A percentile compares a stretch with the other conserved stretches of the same genome.
Conservation (phyloP, 2,797 vertebrate species). For the Enteromius afrohamiltoni region DNA sequence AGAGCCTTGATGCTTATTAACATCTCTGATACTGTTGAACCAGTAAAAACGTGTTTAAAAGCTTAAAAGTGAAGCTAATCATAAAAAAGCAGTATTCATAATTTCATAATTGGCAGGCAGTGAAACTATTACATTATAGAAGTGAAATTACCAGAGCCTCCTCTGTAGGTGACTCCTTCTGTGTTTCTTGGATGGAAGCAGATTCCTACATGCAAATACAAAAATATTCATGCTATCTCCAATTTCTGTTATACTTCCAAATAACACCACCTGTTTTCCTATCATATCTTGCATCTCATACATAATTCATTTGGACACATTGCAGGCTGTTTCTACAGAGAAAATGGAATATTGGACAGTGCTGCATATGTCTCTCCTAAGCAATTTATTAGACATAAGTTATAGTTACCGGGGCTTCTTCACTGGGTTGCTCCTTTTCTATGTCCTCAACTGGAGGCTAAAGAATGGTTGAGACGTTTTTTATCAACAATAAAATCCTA, state of each 20-base stretch:
- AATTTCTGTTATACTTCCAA: conserved; percentile 29
- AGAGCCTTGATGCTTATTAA: background rate
- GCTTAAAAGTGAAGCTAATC: background rate
- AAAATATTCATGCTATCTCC: conserved; percentile 15
- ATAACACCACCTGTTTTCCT: conserved; percentile 3
- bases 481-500: conserved; percentile 20
- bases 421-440: conserved; percentile 57
- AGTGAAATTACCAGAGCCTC: conserved; percentile 64
- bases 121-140: background rate
- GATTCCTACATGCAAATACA: conserved; percentile 54
- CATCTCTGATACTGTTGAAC: background rate
- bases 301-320: conserved; percentile 19
- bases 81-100: background rate
- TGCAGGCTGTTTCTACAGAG: conserved; percentile 14
- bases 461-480: conserved; percentile 49
- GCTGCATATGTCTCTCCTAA: conserved; percentile 45
- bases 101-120: background rate
- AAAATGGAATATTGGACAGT: conserved; percentile 27
- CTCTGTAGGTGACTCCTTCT: conserved; percentile 61
- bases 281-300: conserved; percentile 5
- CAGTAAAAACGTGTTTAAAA: background rate
- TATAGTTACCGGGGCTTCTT: conserved; percentile 67
- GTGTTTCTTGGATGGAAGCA: conserved; percentile 57
- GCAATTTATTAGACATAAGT: conserved; percentile 31
- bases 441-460: conserved; percentile 58